Evolutionary conservation across 2,888 invertebrate species (phyloP).

Genomic region (Drosophila borealis): DNA sequence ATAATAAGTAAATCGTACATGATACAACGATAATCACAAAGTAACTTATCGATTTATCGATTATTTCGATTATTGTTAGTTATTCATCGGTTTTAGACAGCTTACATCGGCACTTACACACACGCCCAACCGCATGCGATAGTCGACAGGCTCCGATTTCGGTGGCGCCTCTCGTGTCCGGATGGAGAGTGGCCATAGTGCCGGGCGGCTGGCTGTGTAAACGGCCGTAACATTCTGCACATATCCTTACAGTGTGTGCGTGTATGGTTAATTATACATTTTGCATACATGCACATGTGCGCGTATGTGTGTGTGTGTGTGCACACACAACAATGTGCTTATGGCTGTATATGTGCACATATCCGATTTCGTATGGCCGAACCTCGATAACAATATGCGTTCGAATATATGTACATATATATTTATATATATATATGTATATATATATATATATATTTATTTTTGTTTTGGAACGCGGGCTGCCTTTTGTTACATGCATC

Average conservation of each 20-base stretch:
- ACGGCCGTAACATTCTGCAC: conserved; percentile 72
- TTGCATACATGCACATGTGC: conserved; percentile 45
- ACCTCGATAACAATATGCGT: conserved; percentile 77
- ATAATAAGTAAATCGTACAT: too few species aligned
- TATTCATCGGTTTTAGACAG: neutral
- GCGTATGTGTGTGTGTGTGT: conserved; percentile 19
- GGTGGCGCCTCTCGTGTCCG: conserved; percentile 8
- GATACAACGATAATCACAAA: too few species aligned
- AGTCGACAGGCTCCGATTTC: too few species aligned
- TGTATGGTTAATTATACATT: conserved; percentile 78
- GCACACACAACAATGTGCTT: neutral
- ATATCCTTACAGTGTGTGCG: conserved; percentile 41
- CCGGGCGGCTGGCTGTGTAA: conserved; percentile 65
- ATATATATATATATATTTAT: conserved; percentile 7
- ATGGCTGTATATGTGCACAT: conserved; percentile 48
- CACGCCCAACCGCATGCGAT: too few species aligned
- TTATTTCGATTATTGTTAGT: neutral
- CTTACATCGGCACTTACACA: neutral
- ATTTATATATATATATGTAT: neutral
- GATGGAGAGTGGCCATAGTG: conserved; percentile 54
- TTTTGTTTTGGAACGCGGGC: neutral
- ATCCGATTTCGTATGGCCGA: conserved; percentile 66
- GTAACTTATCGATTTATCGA: neutral
- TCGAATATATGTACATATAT: conserved; percentile 45
- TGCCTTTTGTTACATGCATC: conserved; percentile 52